These are phyloP conservation scores for Aspidiotus destructor DNA, from an alignment of 2,888 invertebrate genomes.

Conservation along the genomic window DNA sequence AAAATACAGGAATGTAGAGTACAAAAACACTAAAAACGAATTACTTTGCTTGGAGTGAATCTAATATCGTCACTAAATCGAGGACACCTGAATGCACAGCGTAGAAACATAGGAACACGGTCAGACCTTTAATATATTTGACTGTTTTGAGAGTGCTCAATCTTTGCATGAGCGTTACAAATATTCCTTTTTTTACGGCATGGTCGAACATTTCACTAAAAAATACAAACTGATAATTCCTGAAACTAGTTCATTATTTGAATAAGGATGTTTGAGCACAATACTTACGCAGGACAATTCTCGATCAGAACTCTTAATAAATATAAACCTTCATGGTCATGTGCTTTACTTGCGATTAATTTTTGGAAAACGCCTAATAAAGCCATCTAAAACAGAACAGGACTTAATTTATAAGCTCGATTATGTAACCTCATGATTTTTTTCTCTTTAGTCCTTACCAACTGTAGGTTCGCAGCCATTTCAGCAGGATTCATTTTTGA, in stretches of 20 bases:
- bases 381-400: constrained; percentile 49
- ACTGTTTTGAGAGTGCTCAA: constrained; percentile 88
- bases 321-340: constrained; percentile 94
- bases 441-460: constrained; percentile 47
- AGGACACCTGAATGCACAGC: constrained; percentile 69
- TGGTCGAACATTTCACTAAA: constrained; percentile 32
- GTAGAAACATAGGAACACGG: constrained; percentile 84
- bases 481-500: constrained; percentile 48
- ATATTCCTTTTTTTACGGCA: constrained; percentile 41
- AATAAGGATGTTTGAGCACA: neutral
- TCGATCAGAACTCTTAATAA: constrained; percentile 77
- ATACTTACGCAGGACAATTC: constrained; percentile 66
- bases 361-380: constrained; percentile 94
- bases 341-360: constrained; percentile 83
- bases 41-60: constrained; percentile 76
- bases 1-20: neutral
- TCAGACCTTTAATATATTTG: constrained; percentile 81
- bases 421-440: neutral
- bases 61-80: constrained; percentile 64
- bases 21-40: constrained; percentile 39
- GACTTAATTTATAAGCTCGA: too few species aligned
- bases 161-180: constrained; percentile 84
- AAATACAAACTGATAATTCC: neutral
- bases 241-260: neutral
- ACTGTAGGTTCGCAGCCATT: constrained; percentile 44